Evolutionary conservation across 2,113 vertebrate species (phyloP).

Genomic region (Lycocorax pyrrhopterus): DNA sequence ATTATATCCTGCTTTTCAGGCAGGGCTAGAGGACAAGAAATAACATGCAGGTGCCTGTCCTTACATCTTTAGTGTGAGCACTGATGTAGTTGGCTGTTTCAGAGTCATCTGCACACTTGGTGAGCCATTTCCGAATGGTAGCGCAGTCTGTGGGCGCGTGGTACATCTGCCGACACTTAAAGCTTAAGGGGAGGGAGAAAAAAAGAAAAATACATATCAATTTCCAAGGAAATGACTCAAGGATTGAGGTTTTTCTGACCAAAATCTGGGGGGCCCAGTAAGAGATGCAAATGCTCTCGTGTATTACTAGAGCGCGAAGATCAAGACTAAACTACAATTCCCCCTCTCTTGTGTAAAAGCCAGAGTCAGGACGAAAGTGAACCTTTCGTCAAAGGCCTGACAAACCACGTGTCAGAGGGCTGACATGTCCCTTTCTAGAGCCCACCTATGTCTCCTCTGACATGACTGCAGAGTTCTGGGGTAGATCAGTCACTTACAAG

Average conservation of each 20-base stretch:
- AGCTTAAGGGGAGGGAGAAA: slow-evolving; percentile 69
- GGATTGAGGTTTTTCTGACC: neutral
- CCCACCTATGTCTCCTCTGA: neutral
- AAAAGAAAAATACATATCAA: neutral
- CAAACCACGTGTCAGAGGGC: neutral
- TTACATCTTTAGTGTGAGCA: slow-evolving; percentile 99
- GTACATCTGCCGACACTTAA: slow-evolving; percentile 99
- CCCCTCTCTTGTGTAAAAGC: neutral
- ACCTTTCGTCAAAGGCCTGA: neutral
- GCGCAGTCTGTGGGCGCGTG: slow-evolving; percentile 98
- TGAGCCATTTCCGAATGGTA: slow-evolving; percentile 98
- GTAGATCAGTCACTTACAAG: neutral
- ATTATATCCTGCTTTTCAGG: neutral
- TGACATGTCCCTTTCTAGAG: neutral
- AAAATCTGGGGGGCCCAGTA: neutral
- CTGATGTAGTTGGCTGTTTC: slow-evolving; percentile 99
- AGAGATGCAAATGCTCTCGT: neutral
- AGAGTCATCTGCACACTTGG: slow-evolving; percentile 98
- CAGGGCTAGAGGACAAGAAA: neutral
- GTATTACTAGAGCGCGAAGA: neutral
- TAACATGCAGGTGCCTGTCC: slow-evolving; percentile 15
- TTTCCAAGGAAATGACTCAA: neutral
- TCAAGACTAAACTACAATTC: neutral
- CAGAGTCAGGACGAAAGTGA: neutral
- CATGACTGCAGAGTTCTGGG: neutral